Percentiles rank a stretch among this genome's conserved stretches.
Conservation (phyloP, 2,888 invertebrate species). For the Drosophila bunnanda region DNA sequence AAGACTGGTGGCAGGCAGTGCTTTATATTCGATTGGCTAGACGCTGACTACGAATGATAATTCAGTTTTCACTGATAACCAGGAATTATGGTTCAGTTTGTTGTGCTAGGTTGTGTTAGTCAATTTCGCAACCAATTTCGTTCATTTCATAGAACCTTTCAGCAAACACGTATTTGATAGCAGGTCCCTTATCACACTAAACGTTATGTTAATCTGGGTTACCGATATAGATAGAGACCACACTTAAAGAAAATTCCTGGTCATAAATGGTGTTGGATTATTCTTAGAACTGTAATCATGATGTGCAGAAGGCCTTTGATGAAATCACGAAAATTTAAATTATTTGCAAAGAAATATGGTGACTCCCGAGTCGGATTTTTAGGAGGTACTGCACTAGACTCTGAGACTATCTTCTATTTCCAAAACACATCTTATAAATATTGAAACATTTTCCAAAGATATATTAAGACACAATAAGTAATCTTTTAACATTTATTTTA, state of each 20-base stretch:
- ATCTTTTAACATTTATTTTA: too few relatives aligned
- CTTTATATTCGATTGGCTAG: background rate
- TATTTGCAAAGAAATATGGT: background rate
- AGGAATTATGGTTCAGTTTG: conserved; percentile 2
- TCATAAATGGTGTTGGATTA: background rate
- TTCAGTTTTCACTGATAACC: background rate
- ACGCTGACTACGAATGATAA: background rate
- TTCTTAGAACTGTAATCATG: too few relatives aligned
- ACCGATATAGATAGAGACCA: background rate
- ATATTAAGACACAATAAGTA: too few relatives aligned
- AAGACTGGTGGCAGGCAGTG: background rate
- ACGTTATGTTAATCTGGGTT: background rate
- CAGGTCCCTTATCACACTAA: conserved; percentile 3
- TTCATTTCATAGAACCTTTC: conserved; percentile 42
- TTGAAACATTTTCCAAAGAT: too few relatives aligned
- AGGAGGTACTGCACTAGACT: background rate
- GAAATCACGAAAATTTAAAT: background rate
- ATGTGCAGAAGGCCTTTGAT: background rate
- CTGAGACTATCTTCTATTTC: too few relatives aligned
- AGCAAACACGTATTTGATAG: conserved; percentile 53
- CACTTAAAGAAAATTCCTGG: background rate
- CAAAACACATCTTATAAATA: too few relatives aligned
- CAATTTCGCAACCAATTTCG: conserved; percentile 5
- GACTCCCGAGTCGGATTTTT: background rate
- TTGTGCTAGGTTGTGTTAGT: conserved; percentile 1